Conservation (phyloP, 2,797 vertebrate genomes). For the Picus viridis region DNA sequence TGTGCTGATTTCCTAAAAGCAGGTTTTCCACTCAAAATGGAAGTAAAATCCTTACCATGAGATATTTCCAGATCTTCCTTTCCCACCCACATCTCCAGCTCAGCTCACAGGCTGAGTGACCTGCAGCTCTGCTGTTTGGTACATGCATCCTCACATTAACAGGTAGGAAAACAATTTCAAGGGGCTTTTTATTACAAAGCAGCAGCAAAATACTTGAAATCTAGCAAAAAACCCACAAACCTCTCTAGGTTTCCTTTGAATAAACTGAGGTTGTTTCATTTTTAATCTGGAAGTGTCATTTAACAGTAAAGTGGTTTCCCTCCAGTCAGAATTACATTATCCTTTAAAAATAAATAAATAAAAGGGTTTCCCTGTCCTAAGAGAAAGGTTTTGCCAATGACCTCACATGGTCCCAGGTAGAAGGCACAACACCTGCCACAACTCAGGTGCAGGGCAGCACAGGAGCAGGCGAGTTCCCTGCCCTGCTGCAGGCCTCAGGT, state of each 20-base stretch:
- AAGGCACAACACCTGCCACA: background rate
- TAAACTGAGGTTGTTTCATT: background rate
- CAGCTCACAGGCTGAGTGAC: rapidly evolving
- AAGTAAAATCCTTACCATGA: background rate
- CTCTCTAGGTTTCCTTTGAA: background rate
- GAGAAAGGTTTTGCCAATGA: background rate
- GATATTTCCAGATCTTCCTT: background rate
- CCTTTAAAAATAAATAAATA: background rate
- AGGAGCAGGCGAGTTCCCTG: background rate
- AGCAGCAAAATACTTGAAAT: background rate
- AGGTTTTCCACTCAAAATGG: background rate
- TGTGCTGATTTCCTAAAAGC: background rate
- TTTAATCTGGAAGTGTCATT: background rate
- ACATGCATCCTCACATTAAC: background rate
- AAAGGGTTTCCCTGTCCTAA: background rate
- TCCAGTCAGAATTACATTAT: background rate
- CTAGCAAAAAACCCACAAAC: background rate
- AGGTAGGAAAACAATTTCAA: too few species aligned
- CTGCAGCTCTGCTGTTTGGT: background rate
- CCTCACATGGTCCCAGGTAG: background rate
- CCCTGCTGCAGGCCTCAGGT: background rate
- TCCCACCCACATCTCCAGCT: background rate
- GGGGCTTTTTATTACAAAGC: background rate
- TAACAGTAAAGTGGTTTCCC: background rate
- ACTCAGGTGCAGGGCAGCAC: background rate